A percentile compares a stretch with the other conserved stretches of the same genome.
Evolutionary conservation across 2,888 invertebrate species (phyloP).

Genomic region (Anodontia alba): DNA sequence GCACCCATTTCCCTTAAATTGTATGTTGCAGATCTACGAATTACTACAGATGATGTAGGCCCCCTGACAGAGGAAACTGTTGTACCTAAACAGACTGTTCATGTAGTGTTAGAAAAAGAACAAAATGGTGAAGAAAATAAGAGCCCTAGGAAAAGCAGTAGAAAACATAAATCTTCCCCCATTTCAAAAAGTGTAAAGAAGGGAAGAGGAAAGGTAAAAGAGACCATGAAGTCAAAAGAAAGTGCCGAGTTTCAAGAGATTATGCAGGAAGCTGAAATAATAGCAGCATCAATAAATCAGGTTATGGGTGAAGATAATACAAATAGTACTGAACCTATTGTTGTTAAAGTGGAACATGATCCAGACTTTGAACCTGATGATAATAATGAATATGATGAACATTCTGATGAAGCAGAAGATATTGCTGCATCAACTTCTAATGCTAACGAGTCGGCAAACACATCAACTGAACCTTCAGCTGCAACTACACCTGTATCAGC

Average conservation of each 20-base stretch:
- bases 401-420: not conserved
- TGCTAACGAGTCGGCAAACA: not conserved
- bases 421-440: not conserved
- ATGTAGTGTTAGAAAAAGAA: not conserved
- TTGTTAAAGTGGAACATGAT: not conserved
- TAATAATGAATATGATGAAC: not conserved
- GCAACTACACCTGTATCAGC: not conserved
- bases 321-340: not conserved
- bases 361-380: not conserved
- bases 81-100: not conserved
- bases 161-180: not conserved
- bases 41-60: not conserved
- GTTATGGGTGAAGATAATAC: not conserved
- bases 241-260: constrained; percentile 3
- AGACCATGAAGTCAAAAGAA: not conserved
- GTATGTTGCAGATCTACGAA: not conserved
- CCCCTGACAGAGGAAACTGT: not conserved
- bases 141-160: not conserved
- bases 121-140: not conserved
- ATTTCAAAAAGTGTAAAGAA: not conserved
- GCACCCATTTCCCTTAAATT: no score
- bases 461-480: not conserved
- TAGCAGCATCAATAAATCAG: not conserved
- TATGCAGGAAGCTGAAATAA: not conserved
- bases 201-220: no score